Base-by-base conservation (phyloP, 2,888 invertebrate species). In the Nemotelus nigrinus region DNA sequence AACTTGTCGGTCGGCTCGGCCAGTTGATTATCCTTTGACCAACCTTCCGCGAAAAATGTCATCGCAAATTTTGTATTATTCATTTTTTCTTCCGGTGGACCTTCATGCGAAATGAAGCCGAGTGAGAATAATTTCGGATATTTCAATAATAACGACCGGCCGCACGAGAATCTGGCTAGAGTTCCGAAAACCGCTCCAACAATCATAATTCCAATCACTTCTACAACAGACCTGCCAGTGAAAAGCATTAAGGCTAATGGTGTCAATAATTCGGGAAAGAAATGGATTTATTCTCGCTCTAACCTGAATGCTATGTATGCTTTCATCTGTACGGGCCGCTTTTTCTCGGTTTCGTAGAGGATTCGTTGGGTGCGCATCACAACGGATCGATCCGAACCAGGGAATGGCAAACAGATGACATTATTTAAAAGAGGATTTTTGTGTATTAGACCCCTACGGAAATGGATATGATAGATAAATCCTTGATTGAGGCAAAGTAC, bases 361-460 rank as follows among this genome's bases (percentile, higher is more conserved):
- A 90, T 90, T 72, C 94, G 90, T 85, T 98, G 97, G 0, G 96
- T 92, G 67, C 98, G 90, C 84, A 90, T 88, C n/a, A 94, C 91
- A 0, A 98, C 92, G 2, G 96, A 92, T 79, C 91, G 90, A 88
- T 98, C 98, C 6, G 95, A 89, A 48, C 96, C 96, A 0, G 91
- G 91, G 88, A 98, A 97, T 0, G 95, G 93, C 1, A 94, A 81
- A 82, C 92, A 93, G 90, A 93, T 95, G 10, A 82, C 83, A 63
- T 83, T 81, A 2, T 87, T 83, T 2, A 89, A 85, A 47, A 87
- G 76, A 1, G 87, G 83, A 78, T 84, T 87, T 78, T 86, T 87
- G 84, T 93, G 93, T 43, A 93, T 77, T 0, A 88, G 60, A 0
- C 86, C 57, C 63, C 74, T 75, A 41, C 8, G 43, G 43, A 43